These are phyloP conservation scores for Prinia subflava DNA, from an alignment of 2,113 vertebrate genomes.

Conservation along the genomic window DNA sequence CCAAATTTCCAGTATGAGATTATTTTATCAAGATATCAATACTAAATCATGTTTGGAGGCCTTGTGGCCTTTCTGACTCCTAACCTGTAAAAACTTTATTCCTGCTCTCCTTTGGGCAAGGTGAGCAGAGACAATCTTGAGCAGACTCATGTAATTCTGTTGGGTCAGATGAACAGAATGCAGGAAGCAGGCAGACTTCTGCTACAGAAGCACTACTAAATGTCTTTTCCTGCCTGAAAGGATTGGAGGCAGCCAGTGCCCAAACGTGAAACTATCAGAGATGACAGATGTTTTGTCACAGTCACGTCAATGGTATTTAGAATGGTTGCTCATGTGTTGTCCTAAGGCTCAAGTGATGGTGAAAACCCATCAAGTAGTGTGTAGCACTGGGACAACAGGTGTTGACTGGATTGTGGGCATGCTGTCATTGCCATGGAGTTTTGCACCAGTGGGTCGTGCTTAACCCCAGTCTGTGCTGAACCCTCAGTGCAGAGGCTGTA, in stretches of 20 bases:
- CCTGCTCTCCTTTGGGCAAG: neutral
- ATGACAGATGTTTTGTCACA: neutral
- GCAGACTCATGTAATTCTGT: neutral
- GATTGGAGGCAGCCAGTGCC: neutral
- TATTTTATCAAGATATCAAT: neutral
- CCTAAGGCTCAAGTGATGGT: neutral
- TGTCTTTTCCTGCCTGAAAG: neutral
- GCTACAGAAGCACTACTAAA: neutral
- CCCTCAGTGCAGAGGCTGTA: neutral
- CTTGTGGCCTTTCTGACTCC: neutral
- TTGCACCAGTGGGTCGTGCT: neutral
- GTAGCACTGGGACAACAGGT: neutral
- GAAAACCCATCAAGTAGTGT: neutral
- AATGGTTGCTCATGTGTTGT: neutral
- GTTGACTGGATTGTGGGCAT: neutral
- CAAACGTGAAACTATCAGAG: neutral
- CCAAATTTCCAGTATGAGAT: neutral
- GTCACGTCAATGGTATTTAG: neutral
- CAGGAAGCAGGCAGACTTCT: neutral
- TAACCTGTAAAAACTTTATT: neutral
- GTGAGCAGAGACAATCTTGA: neutral
- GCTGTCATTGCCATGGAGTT: neutral
- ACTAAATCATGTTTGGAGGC: neutral
- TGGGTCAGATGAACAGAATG: neutral
- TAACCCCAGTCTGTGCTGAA: neutral